Percentiles rank a stretch among this genome's conserved stretches.
Evolutionary conservation across 2,113 vertebrate species (phyloP).

Genomic region (Pterophyllum scalare): DNA sequence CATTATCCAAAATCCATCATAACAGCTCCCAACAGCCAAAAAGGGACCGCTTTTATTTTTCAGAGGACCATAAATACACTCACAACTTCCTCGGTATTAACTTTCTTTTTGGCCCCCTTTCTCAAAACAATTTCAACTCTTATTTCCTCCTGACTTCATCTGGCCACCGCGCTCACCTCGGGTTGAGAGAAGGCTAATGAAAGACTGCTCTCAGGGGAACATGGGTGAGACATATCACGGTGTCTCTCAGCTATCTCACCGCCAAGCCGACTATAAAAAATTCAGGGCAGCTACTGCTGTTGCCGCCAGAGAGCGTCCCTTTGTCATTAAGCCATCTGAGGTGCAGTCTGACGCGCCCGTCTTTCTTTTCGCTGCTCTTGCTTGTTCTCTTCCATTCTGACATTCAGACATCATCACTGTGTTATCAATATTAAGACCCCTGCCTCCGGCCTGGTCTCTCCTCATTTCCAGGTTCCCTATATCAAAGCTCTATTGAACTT

Average conservation of each 20-base stretch:
- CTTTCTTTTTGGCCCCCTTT: constrained; percentile 54
- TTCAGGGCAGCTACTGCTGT: constrained; percentile 62
- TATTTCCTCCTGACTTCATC: constrained; percentile 62
- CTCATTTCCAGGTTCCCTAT: constrained; percentile 7
- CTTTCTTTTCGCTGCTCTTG: constrained; percentile 1
- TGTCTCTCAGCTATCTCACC: constrained; percentile 59
- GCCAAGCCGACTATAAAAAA: constrained; percentile 67
- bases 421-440: constrained; percentile 66
- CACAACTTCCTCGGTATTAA: constrained; percentile 52
- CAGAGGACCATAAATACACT: constrained; percentile 62
- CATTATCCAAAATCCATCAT: constrained; percentile 77
- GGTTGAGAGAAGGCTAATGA: constrained; percentile 69
- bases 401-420: constrained; percentile 55
- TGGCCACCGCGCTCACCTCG: constrained; percentile 40
- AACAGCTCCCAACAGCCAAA: constrained; percentile 50
- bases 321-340: constrained; percentile 51
- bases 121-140: constrained; percentile 70
- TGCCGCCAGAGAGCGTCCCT: constrained; percentile 56
- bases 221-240: constrained; percentile 62
- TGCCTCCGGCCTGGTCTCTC: neutral
- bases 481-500: constrained; percentile 12
- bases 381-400: constrained; percentile 1
- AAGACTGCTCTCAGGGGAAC: constrained; percentile 69
- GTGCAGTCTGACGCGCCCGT: constrained; percentile 34
- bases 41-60: constrained; percentile 53